Conservation (phyloP, 2,888 invertebrate species). For the Eurytoma adleriae region DNA sequence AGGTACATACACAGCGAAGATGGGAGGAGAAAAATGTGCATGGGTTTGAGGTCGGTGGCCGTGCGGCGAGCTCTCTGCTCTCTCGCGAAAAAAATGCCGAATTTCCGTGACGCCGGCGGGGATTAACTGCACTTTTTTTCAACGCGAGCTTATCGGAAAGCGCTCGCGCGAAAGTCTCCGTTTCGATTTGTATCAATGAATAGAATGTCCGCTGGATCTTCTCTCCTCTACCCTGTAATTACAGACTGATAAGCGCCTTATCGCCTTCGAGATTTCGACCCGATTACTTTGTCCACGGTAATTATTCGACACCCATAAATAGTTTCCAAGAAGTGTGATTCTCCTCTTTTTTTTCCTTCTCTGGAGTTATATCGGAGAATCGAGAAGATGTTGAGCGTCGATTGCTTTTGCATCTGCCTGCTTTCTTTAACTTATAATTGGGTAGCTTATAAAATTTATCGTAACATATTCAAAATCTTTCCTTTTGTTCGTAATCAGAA, state of each 20-base stretch:
- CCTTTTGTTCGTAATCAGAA: too few species aligned
- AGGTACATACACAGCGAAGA: constrained; percentile 21
- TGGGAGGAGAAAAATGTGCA: constrained; percentile 22
- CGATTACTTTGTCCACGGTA: constrained; percentile 29
- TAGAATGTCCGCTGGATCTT: constrained; percentile 36
- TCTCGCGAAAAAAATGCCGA: constrained; percentile 44
- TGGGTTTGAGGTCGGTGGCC: constrained; percentile 47
- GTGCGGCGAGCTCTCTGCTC: constrained; percentile 11
- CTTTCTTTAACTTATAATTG: not conserved
- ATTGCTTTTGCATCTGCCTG: not conserved
- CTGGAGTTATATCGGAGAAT: constrained; percentile 38
- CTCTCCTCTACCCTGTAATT: constrained; percentile 42
- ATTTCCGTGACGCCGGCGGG: constrained; percentile 56
- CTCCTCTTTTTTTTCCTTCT: not conserved
- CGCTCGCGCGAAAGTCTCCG: not conserved
- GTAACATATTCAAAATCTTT: too few species aligned
- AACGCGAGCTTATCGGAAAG: constrained; percentile 30
- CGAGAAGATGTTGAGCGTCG: constrained; percentile 27
- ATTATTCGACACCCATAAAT: constrained; percentile 39
- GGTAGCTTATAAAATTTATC: not conserved
- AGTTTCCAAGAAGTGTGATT: constrained; percentile 29
- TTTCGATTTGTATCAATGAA: constrained; percentile 55
- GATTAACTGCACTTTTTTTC: constrained; percentile 52
- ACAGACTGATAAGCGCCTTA: constrained; percentile 55
- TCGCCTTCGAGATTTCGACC: constrained; percentile 40